Percentiles rank a stretch among this genome's conserved stretches.
Conservation (phyloP, 2,797 vertebrate genomes). For the Sebastes trivittatus region DNA sequence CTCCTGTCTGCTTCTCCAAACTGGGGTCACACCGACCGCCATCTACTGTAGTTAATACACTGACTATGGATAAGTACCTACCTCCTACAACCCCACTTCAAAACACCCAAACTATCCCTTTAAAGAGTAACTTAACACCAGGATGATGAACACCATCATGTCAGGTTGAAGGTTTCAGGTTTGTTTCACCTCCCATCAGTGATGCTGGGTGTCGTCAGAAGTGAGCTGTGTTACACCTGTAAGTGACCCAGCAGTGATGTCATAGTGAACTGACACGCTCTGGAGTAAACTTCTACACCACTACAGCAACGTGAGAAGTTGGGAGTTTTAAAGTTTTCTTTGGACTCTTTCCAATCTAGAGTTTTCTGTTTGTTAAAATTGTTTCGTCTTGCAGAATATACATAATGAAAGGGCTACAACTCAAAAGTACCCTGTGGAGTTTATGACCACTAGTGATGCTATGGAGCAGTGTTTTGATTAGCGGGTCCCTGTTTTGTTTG, state of each 20-base stretch:
- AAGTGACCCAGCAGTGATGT: neutral
- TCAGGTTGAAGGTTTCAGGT: neutral
- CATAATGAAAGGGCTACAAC: neutral
- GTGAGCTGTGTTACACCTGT: neutral
- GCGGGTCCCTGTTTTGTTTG: neutral
- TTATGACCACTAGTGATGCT: neutral
- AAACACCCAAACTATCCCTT: neutral
- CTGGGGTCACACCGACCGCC: no score
- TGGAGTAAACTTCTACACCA: neutral
- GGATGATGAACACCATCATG: neutral
- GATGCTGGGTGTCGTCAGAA: neutral
- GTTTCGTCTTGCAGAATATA: neutral
- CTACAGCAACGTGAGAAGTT: neutral
- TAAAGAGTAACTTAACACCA: neutral
- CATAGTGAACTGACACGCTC: neutral
- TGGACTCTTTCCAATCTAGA: neutral
- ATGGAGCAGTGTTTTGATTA: neutral
- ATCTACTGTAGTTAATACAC: no score
- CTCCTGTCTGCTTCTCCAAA: no score
- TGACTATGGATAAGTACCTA: no score
- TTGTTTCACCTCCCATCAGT: neutral
- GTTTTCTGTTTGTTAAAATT: no score
- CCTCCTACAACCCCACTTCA: no score
- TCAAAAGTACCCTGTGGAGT: neutral
- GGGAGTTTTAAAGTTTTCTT: neutral